Base-by-base conservation (phyloP, 2,113 vertebrate species). In the Nibea albiflora region DNA sequence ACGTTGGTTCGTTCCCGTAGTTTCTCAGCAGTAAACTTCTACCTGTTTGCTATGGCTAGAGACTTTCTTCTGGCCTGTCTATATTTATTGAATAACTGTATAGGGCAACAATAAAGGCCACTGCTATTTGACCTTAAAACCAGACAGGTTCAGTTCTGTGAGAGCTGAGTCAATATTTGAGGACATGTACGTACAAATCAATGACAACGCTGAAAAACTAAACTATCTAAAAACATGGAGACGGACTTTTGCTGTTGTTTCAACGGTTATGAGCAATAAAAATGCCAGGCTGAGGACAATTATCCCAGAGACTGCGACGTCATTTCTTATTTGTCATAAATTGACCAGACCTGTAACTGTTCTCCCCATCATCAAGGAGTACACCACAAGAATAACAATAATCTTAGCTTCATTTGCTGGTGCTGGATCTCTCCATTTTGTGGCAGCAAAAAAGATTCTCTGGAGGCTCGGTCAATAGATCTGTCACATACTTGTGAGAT, bases 1-100 rank as follows among this genome's bases (percentile, higher is more conserved):
- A 76, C 70, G 66, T 74, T 81, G 78, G 63, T 85, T 85, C 77
- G 68, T 84, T 85, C 73, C 82, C 85, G 82, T 26, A n/a, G 73
- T 75, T 84, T 90, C 72, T 74, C 60, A 69, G 66, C 60, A 49
- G 61, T 90, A 49, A 80, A 78, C 24, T 71, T 76, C 6, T 78
- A 84, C 57, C 62, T 87, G 80, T 49, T 72, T 64, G 61, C 52
- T 60, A 47, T 0, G 3, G 19, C 60, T 42, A 26, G 26, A 60
- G 47, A 17, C 17, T 64, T 70, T 58, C 17, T 71, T 8, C 49
- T 49, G 9, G 26, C 56, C 47, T 57, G 15, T 6, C 14, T 52
- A 63, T 19, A 78, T 63, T 64, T 63, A 81, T 44, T 63, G 35
- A 81, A 46, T 56, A 57, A 53, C 44, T 46, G 44, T 47, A n/a